Percentiles rank a stretch among this genome's conserved stretches.
Conservation (phyloP, 1,140 invertebrate genomes). For the Bactericera cockerelli region DNA sequence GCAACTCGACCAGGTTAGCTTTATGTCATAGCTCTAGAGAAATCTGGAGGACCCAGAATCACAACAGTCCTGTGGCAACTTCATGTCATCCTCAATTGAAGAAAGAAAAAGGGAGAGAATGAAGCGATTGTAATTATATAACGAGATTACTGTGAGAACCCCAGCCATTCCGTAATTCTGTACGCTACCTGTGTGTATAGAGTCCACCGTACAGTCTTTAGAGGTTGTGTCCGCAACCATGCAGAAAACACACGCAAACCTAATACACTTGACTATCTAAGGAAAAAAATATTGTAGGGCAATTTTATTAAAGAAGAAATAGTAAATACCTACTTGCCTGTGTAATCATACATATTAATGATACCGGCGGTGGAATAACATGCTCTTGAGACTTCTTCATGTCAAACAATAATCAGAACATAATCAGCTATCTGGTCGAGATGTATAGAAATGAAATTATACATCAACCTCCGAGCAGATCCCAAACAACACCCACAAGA, state of each 20-base stretch:
- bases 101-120: neutral
- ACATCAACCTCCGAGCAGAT: no score
- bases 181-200: neutral
- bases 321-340: neutral
- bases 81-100: slow-evolving; percentile 2
- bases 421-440: neutral
- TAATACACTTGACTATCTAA: neutral
- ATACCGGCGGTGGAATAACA: neutral
- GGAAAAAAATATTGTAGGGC: neutral
- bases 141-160: slow-evolving; percentile 3
- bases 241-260: slow-evolving; percentile 9
- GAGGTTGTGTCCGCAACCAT: slow-evolving; percentile 7
- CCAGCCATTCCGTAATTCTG: neutral
- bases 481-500: no score
- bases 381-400: neutral
- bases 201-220: neutral
- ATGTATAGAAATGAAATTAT: neutral
- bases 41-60: no score
- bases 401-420: neutral
- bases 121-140: neutral
- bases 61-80: neutral
- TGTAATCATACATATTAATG: slow-evolving; percentile 6
- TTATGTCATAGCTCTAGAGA: no score
- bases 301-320: slow-evolving; percentile 8
- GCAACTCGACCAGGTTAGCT: no score